These are phyloP conservation scores for Craterocephalus amniculus DNA, from an alignment of 2,797 vertebrate genomes.

Conservation along the genomic window DNA sequence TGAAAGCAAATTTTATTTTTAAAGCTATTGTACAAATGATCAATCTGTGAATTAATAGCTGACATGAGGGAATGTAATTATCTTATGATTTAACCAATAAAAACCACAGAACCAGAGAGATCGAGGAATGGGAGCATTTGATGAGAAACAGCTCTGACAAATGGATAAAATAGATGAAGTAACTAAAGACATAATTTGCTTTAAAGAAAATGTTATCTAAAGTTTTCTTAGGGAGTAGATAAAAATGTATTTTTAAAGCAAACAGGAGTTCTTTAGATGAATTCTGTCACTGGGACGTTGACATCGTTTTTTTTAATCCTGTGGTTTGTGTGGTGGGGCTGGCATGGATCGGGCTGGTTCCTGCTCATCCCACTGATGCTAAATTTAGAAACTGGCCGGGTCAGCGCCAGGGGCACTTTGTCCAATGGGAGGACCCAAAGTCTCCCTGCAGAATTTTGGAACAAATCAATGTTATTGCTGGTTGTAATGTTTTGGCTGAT, in stretches of 20 bases:
- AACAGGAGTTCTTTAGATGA: background rate
- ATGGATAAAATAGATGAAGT: background rate
- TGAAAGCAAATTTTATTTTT: background rate
- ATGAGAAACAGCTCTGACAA: background rate
- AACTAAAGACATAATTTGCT: background rate
- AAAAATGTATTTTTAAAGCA: background rate
- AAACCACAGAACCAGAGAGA: background rate
- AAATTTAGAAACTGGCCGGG: conserved; percentile 4
- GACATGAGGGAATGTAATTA: background rate
- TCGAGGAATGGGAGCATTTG: background rate
- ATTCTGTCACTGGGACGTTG: background rate
- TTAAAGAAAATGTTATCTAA: background rate
- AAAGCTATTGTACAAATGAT: background rate
- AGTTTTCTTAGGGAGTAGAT: background rate
- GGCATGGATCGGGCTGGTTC: conserved; percentile 2
- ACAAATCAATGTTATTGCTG: background rate
- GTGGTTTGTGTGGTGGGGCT: background rate
- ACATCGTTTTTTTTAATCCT: background rate
- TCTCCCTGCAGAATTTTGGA: background rate
- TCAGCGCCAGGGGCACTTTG: background rate
- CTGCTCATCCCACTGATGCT: background rate
- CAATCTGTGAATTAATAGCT: background rate
- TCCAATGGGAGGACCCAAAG: background rate
- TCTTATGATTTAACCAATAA: background rate
- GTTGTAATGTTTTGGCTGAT: background rate